These are phyloP conservation scores for Florisuga fusca DNA, from an alignment of 2,797 vertebrate genomes.

Conservation along the genomic window DNA sequence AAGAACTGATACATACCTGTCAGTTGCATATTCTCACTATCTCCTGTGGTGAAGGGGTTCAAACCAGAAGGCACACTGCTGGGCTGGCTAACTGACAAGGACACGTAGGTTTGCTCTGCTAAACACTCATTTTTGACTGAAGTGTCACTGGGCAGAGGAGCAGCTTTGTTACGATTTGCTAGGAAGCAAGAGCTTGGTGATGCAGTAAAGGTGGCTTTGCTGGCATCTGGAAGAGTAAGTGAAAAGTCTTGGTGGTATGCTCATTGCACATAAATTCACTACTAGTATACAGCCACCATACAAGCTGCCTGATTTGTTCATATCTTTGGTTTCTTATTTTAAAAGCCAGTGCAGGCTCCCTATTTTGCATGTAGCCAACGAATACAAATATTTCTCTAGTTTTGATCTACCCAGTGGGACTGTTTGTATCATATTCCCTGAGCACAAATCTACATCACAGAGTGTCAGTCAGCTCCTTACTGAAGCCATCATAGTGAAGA, in stretches of 20 bases:
- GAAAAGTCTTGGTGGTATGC: not conserved
- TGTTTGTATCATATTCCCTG: not conserved
- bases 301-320: not conserved
- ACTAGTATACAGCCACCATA: not conserved
- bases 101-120: conserved; percentile 82
- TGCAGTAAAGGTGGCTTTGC: conserved; percentile 95
- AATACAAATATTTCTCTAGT: not conserved
- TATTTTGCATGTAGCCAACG: not conserved
- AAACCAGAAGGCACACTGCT: conserved; percentile 73
- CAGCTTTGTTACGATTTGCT: conserved; percentile 91
- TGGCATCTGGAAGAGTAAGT: conserved; percentile 86
- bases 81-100: conserved; percentile 82
- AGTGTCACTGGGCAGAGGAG: conserved; percentile 76
- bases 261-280: not conserved
- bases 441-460: not conserved
- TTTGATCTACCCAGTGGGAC: not conserved
- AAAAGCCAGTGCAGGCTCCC: not conserved
- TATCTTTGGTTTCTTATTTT: not conserved
- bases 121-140: conserved; percentile 92
- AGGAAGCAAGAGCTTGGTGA: conserved; percentile 98
- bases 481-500: not conserved
- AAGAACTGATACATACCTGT: conserved; percentile 79
- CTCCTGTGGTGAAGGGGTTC: conserved; percentile 79
- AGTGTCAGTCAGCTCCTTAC: not conserved
- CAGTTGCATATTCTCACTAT: conserved; percentile 79